Percentiles rank a stretch among this genome's conserved stretches.
phyloP scores from a whole-genome alignment of 92 coral and sea anemone genomes.

The Desmophyllum pertusum region DNA sequence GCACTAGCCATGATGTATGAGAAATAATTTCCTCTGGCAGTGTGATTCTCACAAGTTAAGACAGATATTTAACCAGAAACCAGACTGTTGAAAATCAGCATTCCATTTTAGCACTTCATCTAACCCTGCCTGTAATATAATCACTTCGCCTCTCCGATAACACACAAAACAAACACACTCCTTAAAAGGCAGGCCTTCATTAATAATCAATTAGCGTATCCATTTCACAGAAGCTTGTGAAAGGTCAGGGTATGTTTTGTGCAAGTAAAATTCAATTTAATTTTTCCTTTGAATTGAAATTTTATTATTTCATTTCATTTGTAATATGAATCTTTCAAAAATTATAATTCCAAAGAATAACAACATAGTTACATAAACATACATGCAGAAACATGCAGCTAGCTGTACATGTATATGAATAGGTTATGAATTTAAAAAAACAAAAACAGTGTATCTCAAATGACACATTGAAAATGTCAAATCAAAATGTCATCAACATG shows the following conservation, averaged over 20 bases:
- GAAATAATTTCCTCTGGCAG: neutral
- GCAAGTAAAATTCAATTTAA: neutral
- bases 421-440: too few relatives aligned
- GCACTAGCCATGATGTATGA: constrained; percentile 44
- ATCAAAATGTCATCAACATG: neutral
- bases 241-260: neutral
- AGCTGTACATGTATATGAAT: neutral
- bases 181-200: constrained; percentile 25
- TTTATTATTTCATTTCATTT: too few relatives aligned
- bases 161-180: constrained; percentile 31
- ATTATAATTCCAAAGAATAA: neutral
- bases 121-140: constrained; percentile 37
- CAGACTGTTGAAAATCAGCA: constrained; percentile 16
- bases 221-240: neutral
- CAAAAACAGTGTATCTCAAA: neutral
- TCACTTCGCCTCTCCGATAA: constrained; percentile 21
- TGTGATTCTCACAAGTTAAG: neutral
- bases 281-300: neutral
- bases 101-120: constrained; percentile 18
- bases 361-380: neutral
- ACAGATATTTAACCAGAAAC: constrained; percentile 18
- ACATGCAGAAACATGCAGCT: neutral
- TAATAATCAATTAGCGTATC: constrained; percentile 21
- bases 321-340: neutral
- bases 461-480: constrained; percentile 4